Evolutionary conservation across 2,888 invertebrate species (phyloP), one percentile per base, ranked within the genome.

Genomic region (Drosophila seclusa): DNA sequence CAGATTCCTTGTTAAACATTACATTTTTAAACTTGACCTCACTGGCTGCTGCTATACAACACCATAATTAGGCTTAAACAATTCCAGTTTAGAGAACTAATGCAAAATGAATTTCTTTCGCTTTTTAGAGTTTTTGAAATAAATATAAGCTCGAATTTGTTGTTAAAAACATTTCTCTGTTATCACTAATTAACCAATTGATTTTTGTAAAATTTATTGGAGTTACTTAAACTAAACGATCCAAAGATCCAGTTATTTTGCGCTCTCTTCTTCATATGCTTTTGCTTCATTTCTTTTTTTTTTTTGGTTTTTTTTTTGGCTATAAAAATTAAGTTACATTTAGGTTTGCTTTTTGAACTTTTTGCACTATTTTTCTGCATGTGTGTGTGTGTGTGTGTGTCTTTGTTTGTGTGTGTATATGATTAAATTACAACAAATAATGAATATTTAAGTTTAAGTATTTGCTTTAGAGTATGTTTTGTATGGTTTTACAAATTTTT

Each of bases 251-350:
- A 45, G 66, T 69, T 66, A 50, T 62, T 65, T 6, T 24, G n/a
- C 53, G 29, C 29, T 64, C 32, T 29, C 50, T 40, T 58, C 40
- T 13, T 18, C 24, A 54, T 24, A 45, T 45, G 45, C 24, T 45
- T 45, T 45, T 16, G 45, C 50, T 52, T 50, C 32, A 3, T 65
- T 62, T 49, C n/a, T 13, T 29, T 62, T 34, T 40, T 31, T 38
- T 57, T 55, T 54, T 31, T 55, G 16, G 24, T 76, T 60, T 67
- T 83, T 74, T 85, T 91, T 91, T 92, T 92, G 91, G 92, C 92
- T 92, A 92, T 92, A 91, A 91, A 91, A 91, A 92, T 92, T 91
- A 91, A 88, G 79, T 82, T 91, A 88, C 82, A 71, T 88, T 68
- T 64, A 63, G 63, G 68, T 73, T 75, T 84, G 55, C 71, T 78